These are phyloP conservation scores for Troides oblongomaculatus DNA, from an alignment of 2,888 invertebrate species.

Conservation along the genomic window DNA sequence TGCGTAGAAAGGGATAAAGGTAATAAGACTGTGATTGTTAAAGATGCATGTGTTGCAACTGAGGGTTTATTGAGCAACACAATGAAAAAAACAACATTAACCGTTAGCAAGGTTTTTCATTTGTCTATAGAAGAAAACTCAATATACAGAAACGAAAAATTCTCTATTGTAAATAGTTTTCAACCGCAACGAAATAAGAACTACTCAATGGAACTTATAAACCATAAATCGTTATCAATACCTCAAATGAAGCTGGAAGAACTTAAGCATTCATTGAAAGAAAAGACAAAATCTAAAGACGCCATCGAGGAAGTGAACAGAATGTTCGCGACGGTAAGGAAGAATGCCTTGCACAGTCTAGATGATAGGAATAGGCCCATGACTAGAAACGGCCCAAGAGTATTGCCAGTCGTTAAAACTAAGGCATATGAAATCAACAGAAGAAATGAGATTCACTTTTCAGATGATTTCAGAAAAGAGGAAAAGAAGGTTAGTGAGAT, in stretches of 20 bases:
- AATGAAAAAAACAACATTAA: constrained; percentile 37
- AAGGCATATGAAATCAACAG: constrained; percentile 15
- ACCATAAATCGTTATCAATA: constrained; percentile 66
- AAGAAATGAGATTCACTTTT: constrained; percentile 13
- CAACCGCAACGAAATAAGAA: constrained; percentile 45
- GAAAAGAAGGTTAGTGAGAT: constrained; percentile 26
- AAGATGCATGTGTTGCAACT: constrained; percentile 56
- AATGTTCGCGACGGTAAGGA: constrained; percentile 65
- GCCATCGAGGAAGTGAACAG: constrained; percentile 67
- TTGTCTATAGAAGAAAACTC: constrained; percentile 50
- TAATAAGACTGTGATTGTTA: constrained; percentile 44
- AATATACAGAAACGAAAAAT: constrained; percentile 42
- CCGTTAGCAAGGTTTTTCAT: constrained; percentile 49
- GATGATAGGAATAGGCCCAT: constrained; percentile 56
- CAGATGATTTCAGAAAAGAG: constrained; percentile 19
- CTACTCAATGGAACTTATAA: constrained; percentile 48
- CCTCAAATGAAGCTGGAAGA: constrained; percentile 74
- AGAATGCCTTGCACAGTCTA: constrained; percentile 31
- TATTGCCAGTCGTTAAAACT: constrained; percentile 65
- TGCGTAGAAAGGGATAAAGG: constrained; percentile 34
- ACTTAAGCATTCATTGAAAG: constrained; percentile 58
- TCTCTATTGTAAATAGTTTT: constrained; percentile 47
- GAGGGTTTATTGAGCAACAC: constrained; percentile 34
- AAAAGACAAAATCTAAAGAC: constrained; percentile 60
- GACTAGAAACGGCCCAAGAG: constrained; percentile 60